Evolutionary conservation across 1,140 invertebrate species (phyloP).

Genomic region (Anoplolepis gracilipes): DNA sequence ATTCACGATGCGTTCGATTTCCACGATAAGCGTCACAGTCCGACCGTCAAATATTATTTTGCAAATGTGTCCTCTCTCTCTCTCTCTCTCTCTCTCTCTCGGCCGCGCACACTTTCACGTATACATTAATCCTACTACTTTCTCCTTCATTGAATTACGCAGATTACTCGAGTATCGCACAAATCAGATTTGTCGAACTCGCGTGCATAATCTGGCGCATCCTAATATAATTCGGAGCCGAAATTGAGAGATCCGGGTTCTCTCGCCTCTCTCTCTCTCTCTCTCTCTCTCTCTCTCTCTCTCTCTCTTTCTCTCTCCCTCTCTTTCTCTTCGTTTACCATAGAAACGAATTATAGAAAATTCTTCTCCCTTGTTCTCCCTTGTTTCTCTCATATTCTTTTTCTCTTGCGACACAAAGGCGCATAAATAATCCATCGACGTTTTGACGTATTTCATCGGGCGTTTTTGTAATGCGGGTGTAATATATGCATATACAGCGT

Average conservation of each 20-base stretch:
- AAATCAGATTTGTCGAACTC: slow-evolving; percentile 47
- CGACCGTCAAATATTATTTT: slow-evolving; percentile 45
- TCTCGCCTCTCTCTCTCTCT: neutral
- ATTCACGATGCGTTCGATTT: slow-evolving; percentile 47
- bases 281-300: too few relatives aligned
- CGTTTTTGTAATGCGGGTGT: slow-evolving; percentile 52
- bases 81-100: too few relatives aligned
- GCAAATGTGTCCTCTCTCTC: slow-evolving; percentile 25
- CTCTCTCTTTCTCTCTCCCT: too few relatives aligned
- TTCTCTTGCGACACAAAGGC: slow-evolving; percentile 25
- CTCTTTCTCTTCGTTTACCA: neutral
- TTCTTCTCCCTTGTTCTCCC: neutral
- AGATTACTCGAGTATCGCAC: slow-evolving; percentile 45
- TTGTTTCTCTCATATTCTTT: neutral
- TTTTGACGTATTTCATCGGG: slow-evolving; percentile 35
- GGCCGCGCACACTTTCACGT: slow-evolving; percentile 31
- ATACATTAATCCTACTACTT: slow-evolving; percentile 53
- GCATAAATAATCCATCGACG: slow-evolving; percentile 48
- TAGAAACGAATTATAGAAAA: slow-evolving; percentile 13
- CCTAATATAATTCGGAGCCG: slow-evolving; percentile 34
- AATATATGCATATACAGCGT: slow-evolving; percentile 40
- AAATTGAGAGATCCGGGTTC: slow-evolving; percentile 18
- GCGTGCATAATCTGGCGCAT: neutral
- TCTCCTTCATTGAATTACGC: slow-evolving; percentile 53
- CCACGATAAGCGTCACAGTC: slow-evolving; percentile 38